Percentiles rank a stretch among this genome's conserved stretches.
Conservation (phyloP, 2,797 vertebrate genomes). For the Rhinophrynus dorsalis region DNA sequence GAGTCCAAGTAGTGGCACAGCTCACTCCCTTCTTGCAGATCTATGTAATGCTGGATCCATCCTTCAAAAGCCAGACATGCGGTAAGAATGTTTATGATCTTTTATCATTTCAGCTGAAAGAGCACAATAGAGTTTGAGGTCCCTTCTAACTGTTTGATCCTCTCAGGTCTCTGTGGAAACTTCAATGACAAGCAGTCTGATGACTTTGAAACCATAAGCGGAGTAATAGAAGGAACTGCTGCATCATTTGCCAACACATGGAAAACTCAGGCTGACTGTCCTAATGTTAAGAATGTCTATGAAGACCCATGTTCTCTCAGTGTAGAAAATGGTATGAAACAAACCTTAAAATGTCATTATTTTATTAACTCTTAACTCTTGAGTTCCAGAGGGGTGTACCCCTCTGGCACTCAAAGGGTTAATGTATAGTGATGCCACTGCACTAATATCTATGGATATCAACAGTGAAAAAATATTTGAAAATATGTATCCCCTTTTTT, state of each 20-base stretch:
- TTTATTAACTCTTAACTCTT: too few species aligned
- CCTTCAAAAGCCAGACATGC: conserved; percentile 64
- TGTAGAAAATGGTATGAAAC: conserved; percentile 69
- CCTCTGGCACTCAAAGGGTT: too few species aligned
- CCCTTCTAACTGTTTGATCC: too few species aligned
- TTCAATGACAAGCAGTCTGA: conserved; percentile 71
- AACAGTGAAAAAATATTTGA: too few species aligned
- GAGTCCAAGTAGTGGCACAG: conserved; percentile 67
- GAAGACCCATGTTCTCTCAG: conserved; percentile 66
- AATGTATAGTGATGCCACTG: too few species aligned
- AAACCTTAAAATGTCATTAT: too few species aligned
- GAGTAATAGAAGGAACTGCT: conserved; percentile 57
- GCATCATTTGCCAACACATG: conserved; percentile 68
- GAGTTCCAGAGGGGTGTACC: too few species aligned
- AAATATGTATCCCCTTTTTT: too few species aligned
- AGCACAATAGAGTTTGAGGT: too few species aligned
- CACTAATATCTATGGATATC: too few species aligned
- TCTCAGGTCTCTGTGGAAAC: conserved; percentile 70
- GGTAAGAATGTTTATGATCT: conserved; percentile 58
- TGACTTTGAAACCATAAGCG: conserved; percentile 66
- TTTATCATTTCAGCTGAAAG: not conserved
- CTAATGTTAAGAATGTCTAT: conserved; percentile 61
- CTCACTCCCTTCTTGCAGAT: conserved; percentile 69
- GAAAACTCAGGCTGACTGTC: conserved; percentile 63
- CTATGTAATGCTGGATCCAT: conserved; percentile 60